phyloP scores from a whole-genome alignment of 2,888 invertebrate genomes.

The Arge pagana region DNA sequence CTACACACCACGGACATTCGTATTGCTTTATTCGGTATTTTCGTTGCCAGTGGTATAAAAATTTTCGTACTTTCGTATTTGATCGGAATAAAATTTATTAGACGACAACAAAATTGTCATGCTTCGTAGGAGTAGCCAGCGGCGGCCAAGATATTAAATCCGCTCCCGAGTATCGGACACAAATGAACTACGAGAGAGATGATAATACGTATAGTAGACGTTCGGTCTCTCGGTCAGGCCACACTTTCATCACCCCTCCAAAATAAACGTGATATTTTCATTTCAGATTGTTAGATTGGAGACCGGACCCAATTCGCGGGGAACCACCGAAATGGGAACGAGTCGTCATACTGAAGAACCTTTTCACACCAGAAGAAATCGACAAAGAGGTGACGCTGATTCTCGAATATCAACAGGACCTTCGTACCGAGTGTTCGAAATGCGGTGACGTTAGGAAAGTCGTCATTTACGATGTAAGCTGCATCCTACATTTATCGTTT shows the following conservation, averaged over 20 bases:
- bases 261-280: constrained; percentile 16
- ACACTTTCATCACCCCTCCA: constrained; percentile 6
- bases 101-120: too few relatives aligned
- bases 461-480: constrained; percentile 83
- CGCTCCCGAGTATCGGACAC: too few relatives aligned
- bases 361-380: constrained; percentile 88
- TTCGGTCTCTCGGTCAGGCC: too few relatives aligned
- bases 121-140: too few relatives aligned
- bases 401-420: constrained; percentile 87
- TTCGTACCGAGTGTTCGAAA: constrained; percentile 86
- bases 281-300: constrained; percentile 88
- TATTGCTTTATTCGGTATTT: too few relatives aligned
- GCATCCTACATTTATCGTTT: constrained; percentile 1
- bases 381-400: constrained; percentile 87
- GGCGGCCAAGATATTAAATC: too few relatives aligned
- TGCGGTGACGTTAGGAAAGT: constrained; percentile 93
- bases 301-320: constrained; percentile 87
- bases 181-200: too few relatives aligned
- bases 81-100: too few relatives aligned
- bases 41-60: too few relatives aligned
- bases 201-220: too few relatives aligned
- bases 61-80: too few relatives aligned
- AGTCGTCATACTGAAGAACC: constrained; percentile 90
- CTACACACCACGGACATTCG: too few relatives aligned
- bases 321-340: constrained; percentile 87